These are phyloP conservation scores for Calypte anna DNA, from an alignment of 2,113 vertebrate species.

Conservation along the genomic window DNA sequence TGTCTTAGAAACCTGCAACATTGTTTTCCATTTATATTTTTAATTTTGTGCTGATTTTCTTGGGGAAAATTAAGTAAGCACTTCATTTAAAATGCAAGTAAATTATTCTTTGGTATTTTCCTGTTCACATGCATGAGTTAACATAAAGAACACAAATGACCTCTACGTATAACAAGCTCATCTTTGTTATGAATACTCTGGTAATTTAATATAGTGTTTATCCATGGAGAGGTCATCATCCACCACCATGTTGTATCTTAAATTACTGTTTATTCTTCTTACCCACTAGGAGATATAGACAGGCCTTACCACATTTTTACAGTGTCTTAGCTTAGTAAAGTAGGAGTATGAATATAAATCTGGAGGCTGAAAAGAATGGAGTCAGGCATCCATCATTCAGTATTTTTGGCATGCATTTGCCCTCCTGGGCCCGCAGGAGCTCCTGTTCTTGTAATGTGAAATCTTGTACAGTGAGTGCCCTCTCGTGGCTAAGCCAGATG, in stretches of 20 bases:
- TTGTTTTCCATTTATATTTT: not conserved
- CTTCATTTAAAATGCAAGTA: not conserved
- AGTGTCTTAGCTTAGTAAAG: not conserved
- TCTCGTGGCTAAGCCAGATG: conserved; percentile 44
- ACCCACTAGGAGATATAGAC: not conserved
- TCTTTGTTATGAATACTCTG: not conserved
- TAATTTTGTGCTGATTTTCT: not conserved
- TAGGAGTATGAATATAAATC: not conserved
- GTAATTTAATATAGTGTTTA: not conserved
- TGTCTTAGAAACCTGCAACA: not conserved
- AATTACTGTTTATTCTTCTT: not conserved
- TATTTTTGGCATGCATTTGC: not conserved
- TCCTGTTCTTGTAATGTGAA: not conserved
- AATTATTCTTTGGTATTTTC: not conserved
- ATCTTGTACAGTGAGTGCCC: conserved; percentile 50
- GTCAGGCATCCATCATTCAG: not conserved
- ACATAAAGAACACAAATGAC: not conserved
- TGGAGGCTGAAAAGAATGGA: not conserved
- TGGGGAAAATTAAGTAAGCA: not conserved
- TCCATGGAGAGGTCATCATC: not conserved
- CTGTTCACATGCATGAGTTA: not conserved
- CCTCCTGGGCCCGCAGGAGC: not conserved
- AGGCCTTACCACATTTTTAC: not conserved
- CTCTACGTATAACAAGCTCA: not conserved
- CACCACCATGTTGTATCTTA: not conserved